Conservation (phyloP, 1,140 invertebrate species). For the Drosophila lowei region DNA sequence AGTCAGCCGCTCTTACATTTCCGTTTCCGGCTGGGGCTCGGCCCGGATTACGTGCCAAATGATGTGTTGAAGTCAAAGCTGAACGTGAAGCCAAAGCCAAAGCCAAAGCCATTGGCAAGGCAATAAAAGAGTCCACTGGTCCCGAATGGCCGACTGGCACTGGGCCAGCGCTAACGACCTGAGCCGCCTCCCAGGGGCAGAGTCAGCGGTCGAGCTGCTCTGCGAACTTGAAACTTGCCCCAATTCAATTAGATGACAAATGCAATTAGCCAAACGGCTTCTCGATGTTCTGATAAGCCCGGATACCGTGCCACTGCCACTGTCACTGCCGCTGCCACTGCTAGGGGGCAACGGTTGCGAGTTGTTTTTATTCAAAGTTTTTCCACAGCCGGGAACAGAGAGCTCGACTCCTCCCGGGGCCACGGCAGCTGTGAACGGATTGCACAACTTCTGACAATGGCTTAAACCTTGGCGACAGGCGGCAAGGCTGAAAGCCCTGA, state of each 20-base stretch:
- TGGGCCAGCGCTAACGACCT: constrained; percentile 50
- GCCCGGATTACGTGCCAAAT: constrained; percentile 67
- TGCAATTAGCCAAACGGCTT: constrained; percentile 73
- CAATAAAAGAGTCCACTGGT: constrained; percentile 2
- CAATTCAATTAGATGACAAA: constrained; percentile 70
- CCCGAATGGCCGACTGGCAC: constrained; percentile 28
- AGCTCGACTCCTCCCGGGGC: constrained; percentile 20
- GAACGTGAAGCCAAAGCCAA: constrained; percentile 6
- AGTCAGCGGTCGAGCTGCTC: constrained; percentile 8
- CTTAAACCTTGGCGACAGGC: constrained; percentile 20
- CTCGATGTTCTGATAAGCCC: constrained; percentile 57
- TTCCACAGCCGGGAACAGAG: constrained; percentile 16
- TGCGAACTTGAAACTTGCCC: constrained; percentile 26
- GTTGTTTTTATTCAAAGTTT: constrained; percentile 63
- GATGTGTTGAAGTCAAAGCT: constrained; percentile 51
- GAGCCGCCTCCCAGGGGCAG: constrained; percentile 25
- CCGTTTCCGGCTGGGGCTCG: constrained; percentile 46
- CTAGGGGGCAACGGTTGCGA: constrained; percentile 12
- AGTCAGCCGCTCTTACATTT: constrained; percentile 52
- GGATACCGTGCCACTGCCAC: background rate
- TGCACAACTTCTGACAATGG: constrained; percentile 49
- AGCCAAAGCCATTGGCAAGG: constrained; percentile 37
- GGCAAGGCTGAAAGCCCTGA: constrained; percentile 21
- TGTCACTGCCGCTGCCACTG: constrained; percentile 12
- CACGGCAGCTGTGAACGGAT: constrained; percentile 14